Base-by-base conservation (phyloP, 2,888 invertebrate species). In the Lacanobia wlatinum region DNA sequence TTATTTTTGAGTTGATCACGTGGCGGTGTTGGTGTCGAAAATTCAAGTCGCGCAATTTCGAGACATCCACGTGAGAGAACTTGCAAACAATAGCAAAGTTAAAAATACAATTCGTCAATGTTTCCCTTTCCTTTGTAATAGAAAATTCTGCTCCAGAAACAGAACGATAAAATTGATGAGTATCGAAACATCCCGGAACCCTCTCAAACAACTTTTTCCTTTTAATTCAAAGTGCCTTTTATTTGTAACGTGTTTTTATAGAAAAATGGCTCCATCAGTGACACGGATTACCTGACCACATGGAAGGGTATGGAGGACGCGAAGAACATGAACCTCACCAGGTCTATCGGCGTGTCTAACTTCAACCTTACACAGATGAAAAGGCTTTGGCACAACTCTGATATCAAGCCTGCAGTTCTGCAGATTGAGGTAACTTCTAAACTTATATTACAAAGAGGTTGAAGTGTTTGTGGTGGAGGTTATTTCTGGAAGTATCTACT, bases 331-430 rank as follows among this genome's bases (percentile, higher is more conserved):
- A 98, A 98, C 4, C 93, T 98, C 3, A 97, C 97, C 0, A 97
- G 97, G 87, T 97, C 98, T 63, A 98, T 99, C 88, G 99, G 99
- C 1, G 95, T 99, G 16, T 98, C 98, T 23, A 99, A 99, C 92
- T 99, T 99, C 90, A 99, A 98, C 91, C 96, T 97, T 63, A 96
- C 97, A 71, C 99, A 99, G 93, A 95, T 98, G 84, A 96, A 97
- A 83, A 96, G 98, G 66, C 88, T 99, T 53, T 93, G 98, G 87
- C 96, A 97, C 28, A 96, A 96, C 78, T 97, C 97, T 53, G 95
- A 92, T 76, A 96, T 98, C 71, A 97, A 97, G 86, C 98, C 98
- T 43, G 97, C 97, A 2, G 97, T 96, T 12, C 97, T 97, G 87
- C 98, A 98, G 92, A 97, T 96, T 80, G 96, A 94, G 92, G 95